phyloP scores from a whole-genome alignment of 2,888 invertebrate species.

The Nomada ferruginata region DNA sequence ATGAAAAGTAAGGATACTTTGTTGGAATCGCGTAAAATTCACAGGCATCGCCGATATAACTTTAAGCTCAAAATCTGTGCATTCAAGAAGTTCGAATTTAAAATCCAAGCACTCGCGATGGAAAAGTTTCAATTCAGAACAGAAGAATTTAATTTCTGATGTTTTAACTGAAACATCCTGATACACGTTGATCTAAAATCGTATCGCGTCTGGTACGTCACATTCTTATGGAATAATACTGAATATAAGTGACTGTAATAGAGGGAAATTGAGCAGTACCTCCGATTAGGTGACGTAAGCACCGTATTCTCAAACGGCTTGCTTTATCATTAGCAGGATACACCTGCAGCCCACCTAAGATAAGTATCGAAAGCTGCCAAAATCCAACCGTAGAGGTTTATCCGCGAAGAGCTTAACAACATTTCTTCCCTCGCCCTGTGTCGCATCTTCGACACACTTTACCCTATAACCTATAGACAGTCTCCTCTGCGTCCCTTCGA shows the following conservation, averaged over 20 bases:
- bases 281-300: too few species aligned
- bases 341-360: not conserved
- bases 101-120: not conserved
- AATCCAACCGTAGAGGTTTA: conserved; percentile 19
- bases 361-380: not conserved
- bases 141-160: not conserved
- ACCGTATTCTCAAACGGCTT: not conserved
- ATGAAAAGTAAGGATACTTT: too few species aligned
- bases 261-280: too few species aligned
- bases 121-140: not conserved
- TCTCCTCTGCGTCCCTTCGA: conserved; percentile 15
- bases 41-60: not conserved
- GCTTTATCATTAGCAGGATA: not conserved
- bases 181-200: too few species aligned
- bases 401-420: conserved; percentile 20
- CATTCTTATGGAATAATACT: too few species aligned
- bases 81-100: not conserved
- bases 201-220: too few species aligned
- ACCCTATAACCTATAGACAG: conserved; percentile 18
- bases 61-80: not conserved
- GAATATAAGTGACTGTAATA: too few species aligned
- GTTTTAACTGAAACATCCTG: not conserved
- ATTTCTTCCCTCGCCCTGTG: conserved; percentile 35
- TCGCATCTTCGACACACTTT: conserved; percentile 20
- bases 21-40: too few species aligned